Evolutionary conservation across 2,797 vertebrate genomes (phyloP).

Genomic region (Microtus agrestis): DNA sequence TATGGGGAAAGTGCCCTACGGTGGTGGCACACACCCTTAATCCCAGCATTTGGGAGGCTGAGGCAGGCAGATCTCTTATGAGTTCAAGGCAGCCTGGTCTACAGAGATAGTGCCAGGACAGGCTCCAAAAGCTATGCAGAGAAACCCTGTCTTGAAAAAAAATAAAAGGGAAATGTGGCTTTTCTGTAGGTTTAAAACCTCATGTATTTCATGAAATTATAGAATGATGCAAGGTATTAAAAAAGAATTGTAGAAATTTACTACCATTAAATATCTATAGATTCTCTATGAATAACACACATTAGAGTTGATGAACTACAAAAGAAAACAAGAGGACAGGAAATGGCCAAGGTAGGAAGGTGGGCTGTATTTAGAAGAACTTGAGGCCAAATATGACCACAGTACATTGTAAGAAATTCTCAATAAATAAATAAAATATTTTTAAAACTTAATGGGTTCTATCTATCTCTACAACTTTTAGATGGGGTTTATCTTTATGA

Average conservation of each 20-base stretch:
- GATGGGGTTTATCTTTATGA: not conserved
- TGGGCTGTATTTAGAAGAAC: not conserved
- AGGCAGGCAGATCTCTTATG: no score
- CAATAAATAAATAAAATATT: not conserved
- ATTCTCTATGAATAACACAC: not conserved
- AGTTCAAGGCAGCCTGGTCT: no score
- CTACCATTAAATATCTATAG: not conserved
- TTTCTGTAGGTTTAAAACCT: slow-evolving; percentile 36
- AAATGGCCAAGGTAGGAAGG: not conserved
- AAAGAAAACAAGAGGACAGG: not conserved
- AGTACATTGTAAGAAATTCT: not conserved
- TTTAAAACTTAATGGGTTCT: not conserved
- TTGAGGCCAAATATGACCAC: not conserved
- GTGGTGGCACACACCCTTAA: no score
- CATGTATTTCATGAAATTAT: not conserved
- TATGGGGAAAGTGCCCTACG: not conserved
- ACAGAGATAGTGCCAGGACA: no score
- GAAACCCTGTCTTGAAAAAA: no score
- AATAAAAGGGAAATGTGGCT: not conserved
- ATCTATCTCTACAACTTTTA: not conserved
- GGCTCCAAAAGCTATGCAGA: no score
- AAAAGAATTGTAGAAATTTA: slow-evolving; percentile 50
- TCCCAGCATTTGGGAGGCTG: no score
- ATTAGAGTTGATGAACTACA: not conserved
- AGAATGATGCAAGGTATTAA: slow-evolving; percentile 12